Evolutionary conservation across 2,113 vertebrate genomes (phyloP).

Genomic region (Pipa parva): DNA sequence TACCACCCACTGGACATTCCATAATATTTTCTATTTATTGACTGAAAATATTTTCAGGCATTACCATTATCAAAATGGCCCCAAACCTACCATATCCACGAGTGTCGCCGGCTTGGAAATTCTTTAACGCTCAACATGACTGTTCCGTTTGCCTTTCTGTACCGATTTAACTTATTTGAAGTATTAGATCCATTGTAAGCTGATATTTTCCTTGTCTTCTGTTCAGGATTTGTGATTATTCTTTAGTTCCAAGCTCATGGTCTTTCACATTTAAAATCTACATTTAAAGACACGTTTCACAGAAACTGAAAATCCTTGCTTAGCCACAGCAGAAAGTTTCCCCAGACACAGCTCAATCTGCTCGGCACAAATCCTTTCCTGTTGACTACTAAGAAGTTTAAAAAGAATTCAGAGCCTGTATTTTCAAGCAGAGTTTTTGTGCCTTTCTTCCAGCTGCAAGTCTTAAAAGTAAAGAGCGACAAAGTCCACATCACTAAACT

Average conservation of each 20-base stretch:
- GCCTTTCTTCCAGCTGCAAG: constrained; percentile 42
- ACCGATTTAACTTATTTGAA: not conserved
- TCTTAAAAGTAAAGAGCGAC: constrained; percentile 38
- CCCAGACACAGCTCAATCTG: constrained; percentile 8
- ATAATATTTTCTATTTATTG: no score
- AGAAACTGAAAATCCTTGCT: not conserved
- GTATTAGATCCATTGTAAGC: not conserved
- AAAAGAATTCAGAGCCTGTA: constrained; percentile 22
- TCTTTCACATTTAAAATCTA: not conserved
- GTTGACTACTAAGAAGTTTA: constrained; percentile 32
- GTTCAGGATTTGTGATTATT: not conserved
- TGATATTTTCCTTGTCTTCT: not conserved
- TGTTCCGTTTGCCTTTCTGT: not conserved
- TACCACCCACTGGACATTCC: not conserved
- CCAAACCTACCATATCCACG: constrained; percentile 68
- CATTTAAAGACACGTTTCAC: not conserved
- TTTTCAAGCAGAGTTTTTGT: constrained; percentile 33
- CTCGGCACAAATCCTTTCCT: constrained; percentile 29
- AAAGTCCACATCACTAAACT: constrained; percentile 45
- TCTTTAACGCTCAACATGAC: constrained; percentile 59
- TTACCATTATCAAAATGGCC: no score
- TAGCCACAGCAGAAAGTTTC: not conserved
- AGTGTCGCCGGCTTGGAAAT: constrained; percentile 59
- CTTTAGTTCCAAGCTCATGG: not conserved
- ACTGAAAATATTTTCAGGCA: not conserved